Percentiles rank a stretch among this genome's conserved stretches.
Evolutionary conservation across 2,888 invertebrate species (phyloP).

Genomic region (Zygaena filipendulae): DNA sequence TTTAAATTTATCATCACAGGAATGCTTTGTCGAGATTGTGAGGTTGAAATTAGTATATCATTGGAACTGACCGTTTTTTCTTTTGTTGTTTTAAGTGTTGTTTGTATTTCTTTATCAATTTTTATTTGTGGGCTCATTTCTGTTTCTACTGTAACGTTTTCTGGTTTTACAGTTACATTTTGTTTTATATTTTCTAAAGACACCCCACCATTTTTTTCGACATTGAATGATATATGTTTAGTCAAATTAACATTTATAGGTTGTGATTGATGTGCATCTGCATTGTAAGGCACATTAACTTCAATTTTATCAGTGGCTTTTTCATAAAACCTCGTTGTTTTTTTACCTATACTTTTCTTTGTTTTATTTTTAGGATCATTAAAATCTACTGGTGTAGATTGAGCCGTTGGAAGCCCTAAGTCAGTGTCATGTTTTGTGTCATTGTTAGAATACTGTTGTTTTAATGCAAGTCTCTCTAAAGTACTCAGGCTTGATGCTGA

Average conservation of each 20-base stretch:
- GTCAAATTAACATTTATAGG: conserved; percentile 54
- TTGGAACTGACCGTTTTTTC: conserved; percentile 18
- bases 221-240: conserved; percentile 58
- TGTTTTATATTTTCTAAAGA: conserved; percentile 34
- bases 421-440: conserved; percentile 34
- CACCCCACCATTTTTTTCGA: conserved; percentile 45
- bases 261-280: conserved; percentile 26
- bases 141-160: conserved; percentile 27
- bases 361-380: conserved; percentile 32
- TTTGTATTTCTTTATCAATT: conserved; percentile 51
- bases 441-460: conserved; percentile 55
- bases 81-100: conserved; percentile 29
- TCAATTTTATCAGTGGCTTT: conserved; percentile 48
- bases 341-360: conserved; percentile 36
- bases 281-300: conserved; percentile 38
- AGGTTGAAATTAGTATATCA: conserved; percentile 11
- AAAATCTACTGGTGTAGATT: conserved; percentile 60
- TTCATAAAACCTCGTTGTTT: conserved; percentile 44
- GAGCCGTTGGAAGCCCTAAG: conserved; percentile 57
- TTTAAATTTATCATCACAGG: conserved; percentile 47
- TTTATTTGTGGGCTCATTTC: conserved; percentile 21
- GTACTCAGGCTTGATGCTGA: conserved; percentile 66
- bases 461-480: conserved; percentile 71
- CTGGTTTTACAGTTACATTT: conserved; percentile 33
- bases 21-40: conserved; percentile 23